Base-by-base conservation (phyloP, 2,888 invertebrate genomes). In the Drosophila koepferae region DNA sequence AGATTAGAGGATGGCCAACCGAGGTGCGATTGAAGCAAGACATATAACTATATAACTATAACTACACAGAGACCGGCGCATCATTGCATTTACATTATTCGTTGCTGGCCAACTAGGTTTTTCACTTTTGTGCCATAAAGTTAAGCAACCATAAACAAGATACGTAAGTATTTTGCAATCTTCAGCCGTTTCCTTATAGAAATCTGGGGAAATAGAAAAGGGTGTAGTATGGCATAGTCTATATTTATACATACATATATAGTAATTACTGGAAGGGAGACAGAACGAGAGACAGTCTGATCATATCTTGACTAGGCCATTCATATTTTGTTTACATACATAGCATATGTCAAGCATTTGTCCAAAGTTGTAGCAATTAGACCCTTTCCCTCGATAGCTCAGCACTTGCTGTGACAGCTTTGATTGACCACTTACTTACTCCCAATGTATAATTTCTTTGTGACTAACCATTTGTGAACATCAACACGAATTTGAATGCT, bases 81-180 rank as follows among this genome's bases (percentile, higher is more conserved):
- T 70, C 72, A 56, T 67, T 65, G 81, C 81, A 80, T 65, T 38
- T 63, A 23, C 65, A 61, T 80, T 74, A 67, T 72, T 75, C 68
- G 64, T 65, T 58, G n/a, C 34, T 23, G 40, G 23, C 40, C 70
- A 63, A 49, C 49, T 53, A 38, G 49, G 63, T 48, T 59, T 28
- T 40, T 16, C 18, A 38, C 68, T 48, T 53, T 40, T 82, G 87
- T 63, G 70, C 89, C 73, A 79, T 77, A 85, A 82, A 89, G 64
- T 77, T 82, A 89, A 79, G 85, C 72, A 79, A 87, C 82, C 89
- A 87, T 89, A 86, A 85, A 82, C 68, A 68, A 69, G 48, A 63
- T 53, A 65, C 58, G 36, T 61, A 68, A 53, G 38, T 49, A 66
- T 43, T 36, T 51, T 28, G 60, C 34, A 62, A 62, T 41, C 7